A percentile compares a stretch with the other conserved stretches of the same genome.
Evolutionary conservation across 1,140 invertebrate genomes (phyloP).

Genomic region (Panulirus ornatus): DNA sequence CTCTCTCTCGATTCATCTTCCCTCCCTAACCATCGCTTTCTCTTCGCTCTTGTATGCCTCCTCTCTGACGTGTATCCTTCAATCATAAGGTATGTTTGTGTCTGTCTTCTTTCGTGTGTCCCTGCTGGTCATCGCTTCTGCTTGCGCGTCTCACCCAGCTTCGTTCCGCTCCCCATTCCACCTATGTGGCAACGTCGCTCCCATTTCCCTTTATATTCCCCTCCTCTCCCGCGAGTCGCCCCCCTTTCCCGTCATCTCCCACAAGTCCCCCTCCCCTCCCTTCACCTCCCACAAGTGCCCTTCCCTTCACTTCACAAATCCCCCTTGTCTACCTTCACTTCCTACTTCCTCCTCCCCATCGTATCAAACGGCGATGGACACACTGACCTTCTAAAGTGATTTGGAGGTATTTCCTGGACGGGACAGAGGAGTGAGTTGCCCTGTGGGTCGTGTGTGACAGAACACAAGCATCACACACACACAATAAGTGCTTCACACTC

Average conservation of each 20-base stretch:
- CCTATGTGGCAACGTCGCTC: neutral
- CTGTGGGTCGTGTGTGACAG: too few species aligned
- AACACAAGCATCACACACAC: too few species aligned
- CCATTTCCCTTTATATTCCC: neutral
- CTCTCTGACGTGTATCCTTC: neutral
- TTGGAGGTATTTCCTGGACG: too few species aligned
- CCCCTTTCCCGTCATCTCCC: neutral
- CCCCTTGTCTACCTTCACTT: neutral
- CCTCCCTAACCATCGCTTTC: neutral
- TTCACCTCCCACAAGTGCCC: neutral
- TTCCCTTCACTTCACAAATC: neutral
- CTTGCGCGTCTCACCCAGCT: neutral
- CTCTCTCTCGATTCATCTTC: neutral
- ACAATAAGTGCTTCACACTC: too few species aligned
- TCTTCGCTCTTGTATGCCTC: neutral
- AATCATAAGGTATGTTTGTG: neutral
- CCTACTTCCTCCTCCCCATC: neutral
- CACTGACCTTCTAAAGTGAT: too few species aligned
- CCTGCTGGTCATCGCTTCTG: neutral
- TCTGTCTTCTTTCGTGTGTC: neutral
- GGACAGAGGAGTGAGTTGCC: too few species aligned
- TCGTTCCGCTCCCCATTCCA: neutral
- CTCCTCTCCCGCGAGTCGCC: neutral
- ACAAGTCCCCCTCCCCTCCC: neutral
- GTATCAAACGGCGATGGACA: too few species aligned